phyloP scores from a whole-genome alignment of 2,113 vertebrate species.

The Girardinichthys multiradiatus region DNA sequence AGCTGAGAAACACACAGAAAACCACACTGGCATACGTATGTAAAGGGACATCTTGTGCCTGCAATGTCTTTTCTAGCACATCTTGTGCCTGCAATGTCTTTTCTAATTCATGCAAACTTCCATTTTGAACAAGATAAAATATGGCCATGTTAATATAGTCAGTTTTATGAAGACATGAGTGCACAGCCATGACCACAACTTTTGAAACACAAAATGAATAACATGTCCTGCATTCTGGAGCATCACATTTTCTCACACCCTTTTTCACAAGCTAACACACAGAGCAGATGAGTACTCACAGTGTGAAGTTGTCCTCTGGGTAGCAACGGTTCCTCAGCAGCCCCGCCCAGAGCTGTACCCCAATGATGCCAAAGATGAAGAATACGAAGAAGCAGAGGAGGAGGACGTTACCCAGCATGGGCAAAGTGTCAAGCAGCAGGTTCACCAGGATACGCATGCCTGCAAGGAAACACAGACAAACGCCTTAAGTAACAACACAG shows the following conservation, averaged over 20 bases:
- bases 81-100: too few relatives aligned
- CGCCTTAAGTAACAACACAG: neutral
- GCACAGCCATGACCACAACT: neutral
- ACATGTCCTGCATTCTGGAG: neutral
- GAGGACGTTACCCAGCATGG: slow-evolving; percentile 76
- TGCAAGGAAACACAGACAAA: slow-evolving; percentile 28
- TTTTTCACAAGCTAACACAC: neutral
- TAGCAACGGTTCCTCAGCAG: slow-evolving; percentile 78
- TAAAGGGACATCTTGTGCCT: neutral
- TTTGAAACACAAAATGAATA: slow-evolving; percentile 3
- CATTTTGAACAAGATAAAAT: neutral
- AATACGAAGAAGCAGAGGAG: slow-evolving; percentile 79
- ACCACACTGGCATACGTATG: neutral
- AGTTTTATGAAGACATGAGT: neutral
- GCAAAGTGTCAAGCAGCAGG: slow-evolving; percentile 76
- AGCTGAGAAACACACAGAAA: slow-evolving; percentile 11
- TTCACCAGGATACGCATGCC: slow-evolving; percentile 79
- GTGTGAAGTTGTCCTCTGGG: slow-evolving; percentile 75
- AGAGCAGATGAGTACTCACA: slow-evolving; percentile 57
- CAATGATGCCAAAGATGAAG: slow-evolving; percentile 80
- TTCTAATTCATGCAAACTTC: too few relatives aligned
- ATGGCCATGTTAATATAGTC: neutral
- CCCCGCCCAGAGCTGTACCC: slow-evolving; percentile 77
- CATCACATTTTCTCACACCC: neutral
- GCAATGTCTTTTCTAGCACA: too few relatives aligned